A percentile compares a stretch with the other conserved stretches of the same genome.
These are phyloP conservation scores for Vanacampus margaritifer DNA, from an alignment of 2,113 vertebrate species.

Conservation along the genomic window DNA sequence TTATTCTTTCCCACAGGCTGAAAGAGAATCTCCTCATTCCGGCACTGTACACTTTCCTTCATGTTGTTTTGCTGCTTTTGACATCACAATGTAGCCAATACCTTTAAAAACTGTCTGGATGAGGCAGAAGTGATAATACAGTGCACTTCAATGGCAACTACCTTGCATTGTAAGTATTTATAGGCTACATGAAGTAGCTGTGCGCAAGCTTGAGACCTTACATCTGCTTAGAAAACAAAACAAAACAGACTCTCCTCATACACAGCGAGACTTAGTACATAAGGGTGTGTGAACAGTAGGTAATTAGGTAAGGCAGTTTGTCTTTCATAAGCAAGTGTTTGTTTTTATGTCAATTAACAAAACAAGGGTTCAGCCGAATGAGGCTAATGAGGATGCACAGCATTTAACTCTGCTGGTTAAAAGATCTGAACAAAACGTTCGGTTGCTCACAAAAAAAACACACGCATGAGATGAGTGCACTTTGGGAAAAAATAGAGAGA, in stretches of 20 bases:
- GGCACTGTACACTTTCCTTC: background rate
- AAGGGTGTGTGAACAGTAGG: slow-evolving; percentile 16
- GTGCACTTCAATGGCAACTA: background rate
- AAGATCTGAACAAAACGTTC: slow-evolving; percentile 24
- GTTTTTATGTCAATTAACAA: slow-evolving; percentile 65
- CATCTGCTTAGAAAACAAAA: slow-evolving; percentile 5
- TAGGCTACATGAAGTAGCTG: slow-evolving; percentile 3
- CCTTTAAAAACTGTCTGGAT: background rate
- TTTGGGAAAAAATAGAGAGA: background rate
- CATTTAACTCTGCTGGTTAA: slow-evolving; percentile 41
- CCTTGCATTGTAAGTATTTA: background rate
- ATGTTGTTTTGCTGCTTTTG: background rate
- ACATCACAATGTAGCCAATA: background rate
- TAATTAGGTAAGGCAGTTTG: slow-evolving; percentile 48
- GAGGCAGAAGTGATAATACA: background rate
- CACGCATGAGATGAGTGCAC: background rate
- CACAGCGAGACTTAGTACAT: slow-evolving; percentile 14
- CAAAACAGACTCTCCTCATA: background rate
- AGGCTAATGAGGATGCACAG: slow-evolving; percentile 58
- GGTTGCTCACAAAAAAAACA: background rate
- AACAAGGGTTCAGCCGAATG: slow-evolving; percentile 58
- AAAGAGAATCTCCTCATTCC: slow-evolving; percentile 4
- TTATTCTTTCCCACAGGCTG: slow-evolving; percentile 14
- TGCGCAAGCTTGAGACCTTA: slow-evolving; percentile 15
- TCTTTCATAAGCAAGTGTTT: slow-evolving; percentile 56